Percentiles rank a stretch among this genome's conserved stretches.
Evolutionary conservation across 2,888 invertebrate species (phyloP).

Genomic region (Baronia brevicornis): DNA sequence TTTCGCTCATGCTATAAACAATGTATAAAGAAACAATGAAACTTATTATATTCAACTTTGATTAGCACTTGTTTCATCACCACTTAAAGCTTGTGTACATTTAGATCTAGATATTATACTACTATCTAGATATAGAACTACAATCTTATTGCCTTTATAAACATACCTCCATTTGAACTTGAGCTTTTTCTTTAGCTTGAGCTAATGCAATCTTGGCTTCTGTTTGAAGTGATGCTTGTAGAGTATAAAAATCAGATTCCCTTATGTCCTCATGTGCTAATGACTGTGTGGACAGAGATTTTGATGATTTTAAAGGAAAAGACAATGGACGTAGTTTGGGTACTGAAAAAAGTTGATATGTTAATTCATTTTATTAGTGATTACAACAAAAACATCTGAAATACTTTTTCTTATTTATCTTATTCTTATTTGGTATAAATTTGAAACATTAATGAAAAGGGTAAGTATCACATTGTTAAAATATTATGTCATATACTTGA

Average conservation of each 20-base stretch:
- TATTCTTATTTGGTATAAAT: no score
- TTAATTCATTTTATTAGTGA: not conserved
- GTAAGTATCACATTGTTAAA: no score
- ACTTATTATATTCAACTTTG: not conserved
- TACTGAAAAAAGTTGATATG: no score
- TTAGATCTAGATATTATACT: no score
- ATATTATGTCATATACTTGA: no score
- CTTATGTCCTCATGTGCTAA: conserved; percentile 58
- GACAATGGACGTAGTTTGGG: conserved; percentile 62
- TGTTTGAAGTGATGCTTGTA: conserved; percentile 88
- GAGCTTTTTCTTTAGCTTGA: conserved; percentile 93
- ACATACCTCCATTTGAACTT: conserved; percentile 90
- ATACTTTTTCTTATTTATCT: not conserved
- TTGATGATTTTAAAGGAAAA: conserved; percentile 55
- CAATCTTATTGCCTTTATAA: not conserved
- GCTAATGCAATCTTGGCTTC: conserved; percentile 91
- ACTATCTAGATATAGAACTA: no score
- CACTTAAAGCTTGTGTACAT: not conserved
- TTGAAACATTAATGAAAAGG: no score
- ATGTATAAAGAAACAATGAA: not conserved
- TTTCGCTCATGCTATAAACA: conserved; percentile 70
- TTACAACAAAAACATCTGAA: not conserved
- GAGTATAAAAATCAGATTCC: conserved; percentile 87
- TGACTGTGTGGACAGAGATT: conserved; percentile 68
- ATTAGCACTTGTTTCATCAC: no score